Percentiles rank a stretch among this genome's conserved stretches.
Evolutionary conservation across 2,888 invertebrate genomes (phyloP).

Genomic region (Euzetes globulus): DNA sequence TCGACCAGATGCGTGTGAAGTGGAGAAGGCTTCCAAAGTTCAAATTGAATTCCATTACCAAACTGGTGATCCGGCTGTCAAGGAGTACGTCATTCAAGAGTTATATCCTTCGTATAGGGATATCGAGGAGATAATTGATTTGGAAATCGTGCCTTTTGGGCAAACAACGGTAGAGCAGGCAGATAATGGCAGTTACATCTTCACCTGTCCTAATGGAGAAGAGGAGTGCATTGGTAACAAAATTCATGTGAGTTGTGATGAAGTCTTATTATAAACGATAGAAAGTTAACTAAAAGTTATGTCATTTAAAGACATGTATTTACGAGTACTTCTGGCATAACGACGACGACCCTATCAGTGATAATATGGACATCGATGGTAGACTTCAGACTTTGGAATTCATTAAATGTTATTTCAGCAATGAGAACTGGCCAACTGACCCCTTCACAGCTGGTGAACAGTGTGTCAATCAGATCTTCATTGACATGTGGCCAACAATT

Average conservation of each 20-base stretch:
- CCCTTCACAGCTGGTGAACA: background rate
- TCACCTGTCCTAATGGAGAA: slow-evolving; percentile 6
- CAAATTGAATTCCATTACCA: slow-evolving; percentile 29
- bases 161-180: background rate
- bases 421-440: background rate
- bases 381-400: slow-evolving; percentile 18
- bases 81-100: slow-evolving; percentile 8
- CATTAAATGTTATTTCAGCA: slow-evolving; percentile 25
- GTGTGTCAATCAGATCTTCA: slow-evolving; percentile 4
- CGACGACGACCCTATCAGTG: slow-evolving; percentile 32
- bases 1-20: slow-evolving; percentile 5
- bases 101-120: slow-evolving; percentile 27
- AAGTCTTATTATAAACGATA: too few relatives aligned
- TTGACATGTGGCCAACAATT: background rate
- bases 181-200: slow-evolving; percentile 1
- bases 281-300: background rate
- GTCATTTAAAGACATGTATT: slow-evolving; percentile 8
- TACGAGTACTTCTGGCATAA: slow-evolving; percentile 10
- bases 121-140: slow-evolving; percentile 29
- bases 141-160: slow-evolving; percentile 30
- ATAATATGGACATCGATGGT: slow-evolving; percentile 15
- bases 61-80: background rate
- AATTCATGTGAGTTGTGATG: slow-evolving; percentile 9
- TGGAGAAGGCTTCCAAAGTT: slow-evolving; percentile 6
- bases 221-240: slow-evolving; percentile 18